These are phyloP conservation scores for sheep (Ovis aries) DNA, from an alignment of 2,113 vertebrate genomes.

Conservation along the genomic window ARS-UI_Ramb_v3.0 NC_056056.1:198585501-198586000, in stretches of 20 bases:
- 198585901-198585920: no score
- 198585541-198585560: not conserved
- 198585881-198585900: no score
- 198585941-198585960: no score
- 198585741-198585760: no score
- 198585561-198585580: not conserved
- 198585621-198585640: not conserved
- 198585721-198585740: not conserved
- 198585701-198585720: not conserved
- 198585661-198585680: not conserved
- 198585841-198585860: no score
- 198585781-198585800: no score
- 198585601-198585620: not conserved
- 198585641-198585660: not conserved
- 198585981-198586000: fast-evolving
- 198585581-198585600: not conserved
- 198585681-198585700: not conserved
- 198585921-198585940: no score
- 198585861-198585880: no score
- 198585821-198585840: no score
- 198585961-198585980: no score
- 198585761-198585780: no score
- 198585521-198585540: not conserved
- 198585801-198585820: no score
- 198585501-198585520: not conserved